Evolutionary conservation across 2,888 invertebrate species (phyloP), one percentile per base, ranked within the genome.

Genomic region (Macrosoma leucophasiata): DNA sequence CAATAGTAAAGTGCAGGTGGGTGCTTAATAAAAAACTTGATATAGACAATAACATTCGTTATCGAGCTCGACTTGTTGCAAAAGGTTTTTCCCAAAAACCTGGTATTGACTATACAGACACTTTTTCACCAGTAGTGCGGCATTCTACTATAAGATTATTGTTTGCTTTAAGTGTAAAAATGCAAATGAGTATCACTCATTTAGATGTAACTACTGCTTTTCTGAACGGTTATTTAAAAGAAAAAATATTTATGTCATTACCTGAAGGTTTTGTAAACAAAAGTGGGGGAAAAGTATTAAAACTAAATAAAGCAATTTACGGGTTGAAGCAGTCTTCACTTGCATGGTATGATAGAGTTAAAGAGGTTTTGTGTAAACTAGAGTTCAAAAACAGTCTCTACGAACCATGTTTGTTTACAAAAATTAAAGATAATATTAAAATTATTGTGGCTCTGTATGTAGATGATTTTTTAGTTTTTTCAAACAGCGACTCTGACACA

Each of bases 251-350:
- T 12, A 40, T 36, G 29, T 29, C 14, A n/a, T 11, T 33, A 29
- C 33, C 36, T 24, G 29, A 40, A 22, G 36, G 40, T 33, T 40
- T 36, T 40, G 33, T 28, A 13, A 33, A 33, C 33, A 36, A 36
- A 36, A 36, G 36, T 33, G 32, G 26, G 29, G 40, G 36, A 33
- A 33, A 40, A 3, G 29, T 36, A 7, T 32, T 39, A 6, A 37
- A 37, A 37, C 15, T 37, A 19, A 33, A 38, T 13, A 25, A 15
- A 13, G 22, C 26, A 5, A 25, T 38, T 8, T 30, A 26, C 20
- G 20, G 20, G n/a, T 28, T 23, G 8, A 28, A 29, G 12, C 35
- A 30, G 17, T 25, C 29, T 34, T n/a, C n/a, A n/a, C n/a, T n/a
- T n/a, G n/a, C n/a, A n/a, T n/a, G n/a, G n/a, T n/a, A n/a, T n/a